phyloP scores from a whole-genome alignment of 2,113 vertebrate species.

The Sapajus apella region DNA sequence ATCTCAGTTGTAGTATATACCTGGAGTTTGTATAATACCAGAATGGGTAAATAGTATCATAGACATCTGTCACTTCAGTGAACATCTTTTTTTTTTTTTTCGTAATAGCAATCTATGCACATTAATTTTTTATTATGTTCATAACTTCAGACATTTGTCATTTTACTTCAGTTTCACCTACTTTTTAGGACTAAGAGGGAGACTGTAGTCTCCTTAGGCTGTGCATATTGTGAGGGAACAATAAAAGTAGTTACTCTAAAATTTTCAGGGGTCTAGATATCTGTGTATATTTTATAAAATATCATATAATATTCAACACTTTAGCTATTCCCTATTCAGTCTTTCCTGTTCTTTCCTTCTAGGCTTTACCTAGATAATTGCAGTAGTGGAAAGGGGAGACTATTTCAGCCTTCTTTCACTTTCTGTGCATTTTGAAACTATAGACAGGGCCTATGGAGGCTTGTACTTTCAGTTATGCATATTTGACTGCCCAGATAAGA shows the following conservation, averaged over 20 bases:
- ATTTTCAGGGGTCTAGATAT: not conserved
- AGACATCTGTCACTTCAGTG: not conserved
- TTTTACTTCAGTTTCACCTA: conserved; percentile 47
- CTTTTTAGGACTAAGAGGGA: conserved; percentile 48
- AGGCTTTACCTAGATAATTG: conserved; percentile 46
- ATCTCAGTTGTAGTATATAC: not conserved
- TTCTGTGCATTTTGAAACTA: conserved; percentile 38
- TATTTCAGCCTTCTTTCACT: conserved; percentile 46
- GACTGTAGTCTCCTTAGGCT: not conserved
- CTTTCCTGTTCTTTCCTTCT: conserved; percentile 42
- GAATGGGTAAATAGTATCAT: not conserved
- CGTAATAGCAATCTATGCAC: not conserved
- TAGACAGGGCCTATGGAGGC: not conserved
- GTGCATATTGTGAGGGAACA: not conserved
- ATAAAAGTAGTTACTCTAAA: conserved; percentile 24
- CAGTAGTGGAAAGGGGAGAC: not conserved
- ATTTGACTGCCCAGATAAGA: not conserved
- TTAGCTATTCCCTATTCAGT: conserved; percentile 19
- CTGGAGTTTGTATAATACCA: not conserved
- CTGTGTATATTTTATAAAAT: conserved; percentile 42
- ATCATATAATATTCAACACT: not conserved
- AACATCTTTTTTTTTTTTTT: not conserved
- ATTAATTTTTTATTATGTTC: not conserved
- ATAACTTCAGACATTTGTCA: conserved; percentile 28
- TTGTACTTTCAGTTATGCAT: not conserved